Percentiles rank a stretch among this genome's conserved stretches.
Conservation (phyloP, 2,113 vertebrate species). For the Chrysemys picta region DNA sequence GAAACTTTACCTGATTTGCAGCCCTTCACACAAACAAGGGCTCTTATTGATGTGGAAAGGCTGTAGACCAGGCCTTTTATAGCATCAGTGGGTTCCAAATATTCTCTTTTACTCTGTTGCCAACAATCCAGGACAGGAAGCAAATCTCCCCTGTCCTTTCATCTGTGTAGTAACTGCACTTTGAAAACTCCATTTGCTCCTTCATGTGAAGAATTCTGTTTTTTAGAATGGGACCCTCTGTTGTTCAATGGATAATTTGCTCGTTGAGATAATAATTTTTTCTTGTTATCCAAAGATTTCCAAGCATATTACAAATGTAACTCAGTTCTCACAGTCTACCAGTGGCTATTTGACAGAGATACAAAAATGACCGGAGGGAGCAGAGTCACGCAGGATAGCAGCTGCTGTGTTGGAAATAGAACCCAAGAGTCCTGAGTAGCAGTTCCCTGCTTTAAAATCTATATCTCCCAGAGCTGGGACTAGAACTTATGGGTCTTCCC, state of each 20-base stretch:
- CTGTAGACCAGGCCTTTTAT: not conserved
- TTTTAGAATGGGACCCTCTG: not conserved
- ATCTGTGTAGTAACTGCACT: not conserved
- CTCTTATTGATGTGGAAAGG: rapidly evolving
- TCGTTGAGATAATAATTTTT: not conserved
- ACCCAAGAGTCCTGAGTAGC: not conserved
- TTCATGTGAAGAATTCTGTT: not conserved
- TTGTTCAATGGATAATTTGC: not conserved
- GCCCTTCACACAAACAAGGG: rapidly evolving
- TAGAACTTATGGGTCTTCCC: not conserved
- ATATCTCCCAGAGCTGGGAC: not conserved
- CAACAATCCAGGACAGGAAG: not conserved
- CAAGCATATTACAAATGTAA: not conserved
- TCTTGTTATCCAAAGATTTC: not conserved
- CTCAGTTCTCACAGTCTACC: not conserved
- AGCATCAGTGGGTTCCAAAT: not conserved
- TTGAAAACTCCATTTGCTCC: not conserved
- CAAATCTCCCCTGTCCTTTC: not conserved
- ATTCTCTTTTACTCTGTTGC: not conserved
- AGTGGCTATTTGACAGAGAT: not conserved
- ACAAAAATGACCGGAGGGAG: not conserved
- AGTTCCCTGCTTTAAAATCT: not conserved
- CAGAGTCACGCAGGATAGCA: not conserved
- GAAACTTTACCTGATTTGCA: rapidly evolving
- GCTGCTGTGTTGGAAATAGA: not conserved